A percentile compares a stretch with the other conserved stretches of the same genome.
phyloP scores from a whole-genome alignment of 2,113 vertebrate genomes.

The Oplegnathus fasciatus region DNA sequence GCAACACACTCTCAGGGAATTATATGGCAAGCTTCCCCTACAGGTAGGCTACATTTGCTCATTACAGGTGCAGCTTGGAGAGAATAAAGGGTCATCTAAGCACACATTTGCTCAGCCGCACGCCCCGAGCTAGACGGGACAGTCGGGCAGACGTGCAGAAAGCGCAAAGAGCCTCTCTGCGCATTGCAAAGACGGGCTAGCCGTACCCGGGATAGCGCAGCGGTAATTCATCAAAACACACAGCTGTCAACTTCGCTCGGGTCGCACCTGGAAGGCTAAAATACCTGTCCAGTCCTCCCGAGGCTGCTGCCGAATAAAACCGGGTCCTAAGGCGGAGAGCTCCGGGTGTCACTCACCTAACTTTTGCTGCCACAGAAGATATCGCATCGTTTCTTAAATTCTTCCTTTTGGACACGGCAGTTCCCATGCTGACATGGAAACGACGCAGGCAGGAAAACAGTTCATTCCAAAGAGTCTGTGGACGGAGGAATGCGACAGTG shows the following conservation, averaged over 20 bases:
- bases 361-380: constrained; percentile 98
- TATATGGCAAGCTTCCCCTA: neutral
- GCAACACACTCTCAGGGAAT: neutral
- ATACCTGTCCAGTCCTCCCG: neutral
- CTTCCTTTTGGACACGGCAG: constrained; percentile 95
- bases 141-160: constrained; percentile 24
- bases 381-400: constrained; percentile 95
- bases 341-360: constrained; percentile 88
- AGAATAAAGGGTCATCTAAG: neutral
- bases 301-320: neutral
- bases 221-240: constrained; percentile 35
- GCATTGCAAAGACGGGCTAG: constrained; percentile 28
- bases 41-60: neutral
- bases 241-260: constrained; percentile 29
- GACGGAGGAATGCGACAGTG: constrained; percentile 55
- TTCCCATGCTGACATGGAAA: constrained; percentile 93
- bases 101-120: constrained; percentile 18
- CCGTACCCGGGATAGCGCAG: constrained; percentile 51
- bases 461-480: constrained; percentile 80
- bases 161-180: constrained; percentile 42
- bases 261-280: constrained; percentile 2
- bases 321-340: neutral
- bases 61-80: neutral
- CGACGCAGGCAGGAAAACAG: constrained; percentile 75
- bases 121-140: constrained; percentile 62